Evolutionary conservation across 2,113 vertebrate species (phyloP).

Genomic region (Thamnophis sirtalis): DNA sequence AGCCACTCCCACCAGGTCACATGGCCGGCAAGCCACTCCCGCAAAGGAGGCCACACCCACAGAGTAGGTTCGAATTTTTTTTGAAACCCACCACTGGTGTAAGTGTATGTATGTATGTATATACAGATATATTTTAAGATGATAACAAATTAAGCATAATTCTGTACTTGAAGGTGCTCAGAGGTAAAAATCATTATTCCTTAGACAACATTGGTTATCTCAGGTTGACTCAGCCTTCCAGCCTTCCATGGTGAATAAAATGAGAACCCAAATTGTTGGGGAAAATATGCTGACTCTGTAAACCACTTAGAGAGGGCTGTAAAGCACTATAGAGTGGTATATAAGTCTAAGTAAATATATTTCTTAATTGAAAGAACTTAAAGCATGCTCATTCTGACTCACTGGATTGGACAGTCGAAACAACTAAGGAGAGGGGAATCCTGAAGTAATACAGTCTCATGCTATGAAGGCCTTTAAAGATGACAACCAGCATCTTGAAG

Average conservation of each 20-base stretch:
- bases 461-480: background rate
- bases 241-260: too few species aligned
- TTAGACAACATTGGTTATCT: background rate
- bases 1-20: too few species aligned
- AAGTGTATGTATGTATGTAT: too few species aligned
- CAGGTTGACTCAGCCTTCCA: too few species aligned
- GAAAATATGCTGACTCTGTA: too few species aligned
- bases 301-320: too few species aligned
- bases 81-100: too few species aligned
- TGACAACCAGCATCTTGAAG: background rate
- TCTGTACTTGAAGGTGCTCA: constrained; percentile 2
- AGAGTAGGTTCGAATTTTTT: too few species aligned
- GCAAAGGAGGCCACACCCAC: too few species aligned
- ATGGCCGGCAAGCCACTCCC: too few species aligned
- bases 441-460: background rate
- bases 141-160: background rate
- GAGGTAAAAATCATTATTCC: background rate
- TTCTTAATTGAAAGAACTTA: background rate
- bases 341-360: background rate
- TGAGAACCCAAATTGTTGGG: too few species aligned
- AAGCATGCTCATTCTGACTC: background rate
- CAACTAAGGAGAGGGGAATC: background rate
- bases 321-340: too few species aligned
- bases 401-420: background rate
- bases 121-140: background rate